Evolutionary conservation across 92 coral and sea anemone species (phyloP).

Genomic region (Parazoanthus atlanticus): DNA sequence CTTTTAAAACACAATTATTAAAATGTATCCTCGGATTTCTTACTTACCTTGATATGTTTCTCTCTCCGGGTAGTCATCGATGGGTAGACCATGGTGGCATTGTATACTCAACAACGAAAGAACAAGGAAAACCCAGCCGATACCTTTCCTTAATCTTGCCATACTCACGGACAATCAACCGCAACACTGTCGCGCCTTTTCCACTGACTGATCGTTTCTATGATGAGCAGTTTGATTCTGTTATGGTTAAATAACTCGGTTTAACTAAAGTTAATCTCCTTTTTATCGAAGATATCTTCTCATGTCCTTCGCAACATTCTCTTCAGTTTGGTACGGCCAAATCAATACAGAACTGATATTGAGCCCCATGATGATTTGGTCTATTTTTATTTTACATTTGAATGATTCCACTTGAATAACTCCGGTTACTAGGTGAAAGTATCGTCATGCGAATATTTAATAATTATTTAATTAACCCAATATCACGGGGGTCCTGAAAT

Average conservation of each 20-base stretch:
- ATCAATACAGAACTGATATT: constrained; percentile 9
- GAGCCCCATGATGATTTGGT: background rate
- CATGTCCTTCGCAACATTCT: background rate
- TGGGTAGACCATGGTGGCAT: background rate
- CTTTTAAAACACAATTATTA: background rate
- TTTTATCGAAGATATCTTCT: background rate
- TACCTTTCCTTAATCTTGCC: background rate
- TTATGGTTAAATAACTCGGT: background rate
- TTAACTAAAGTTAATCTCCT: background rate
- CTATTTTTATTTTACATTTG: constrained; percentile 29
- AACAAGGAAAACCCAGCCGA: constrained; percentile 4
- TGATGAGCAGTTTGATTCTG: background rate
- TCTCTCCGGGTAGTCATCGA: background rate
- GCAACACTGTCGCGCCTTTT: background rate
- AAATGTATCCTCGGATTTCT: background rate
- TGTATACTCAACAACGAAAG: background rate
- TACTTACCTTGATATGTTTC: background rate
- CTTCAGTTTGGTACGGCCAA: too few relatives aligned
- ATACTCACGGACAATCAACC: background rate
- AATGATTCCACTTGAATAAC: constrained; percentile 14
- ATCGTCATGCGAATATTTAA: constrained; percentile 25
- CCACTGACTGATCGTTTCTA: background rate
- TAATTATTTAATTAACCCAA: background rate
- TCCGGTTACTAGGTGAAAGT: constrained; percentile 14
- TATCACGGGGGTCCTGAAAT: background rate